Base-by-base conservation (phyloP, 2,888 invertebrate genomes). In the Diploptera punctata region DNA sequence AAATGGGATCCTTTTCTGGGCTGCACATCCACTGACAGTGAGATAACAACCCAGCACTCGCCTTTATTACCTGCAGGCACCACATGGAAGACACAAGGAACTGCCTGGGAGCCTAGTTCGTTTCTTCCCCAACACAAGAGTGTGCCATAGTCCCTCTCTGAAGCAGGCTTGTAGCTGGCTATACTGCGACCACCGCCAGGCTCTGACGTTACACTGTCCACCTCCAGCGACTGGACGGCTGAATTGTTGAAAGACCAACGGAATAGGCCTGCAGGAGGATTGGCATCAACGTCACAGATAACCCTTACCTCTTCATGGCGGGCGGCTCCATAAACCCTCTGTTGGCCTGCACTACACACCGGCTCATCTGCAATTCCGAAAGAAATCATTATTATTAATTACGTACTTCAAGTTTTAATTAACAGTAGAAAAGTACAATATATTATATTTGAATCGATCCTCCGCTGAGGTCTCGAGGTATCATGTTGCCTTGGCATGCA, bases 191-290 rank as follows among this genome's bases (percentile, higher is more conserved):
- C 79, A 54, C 80, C 78, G n/a, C 79, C 79, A 47, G 78, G 77
- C 70, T 79, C 80, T 9, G 79, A 77, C 4, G 81, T 79, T n/a
- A 77, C 75, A 73, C 69, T 76, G 18, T 73, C 75, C 7, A 78
- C 73, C 21, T 76, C 72, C 13, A 74, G 71, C 3, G 76, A 71
- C 44, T 76, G 76, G 1, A 77, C 76, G 1, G 77, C 76, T 1
- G 78, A 77, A 76, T 82, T 83, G 76, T 84, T 84, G 78, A 83
- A 82, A 65, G 79, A 79, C 82, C 82, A 82, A 31, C 79, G 78
- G 76, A 80, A 82, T 60, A 76, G 75, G 1, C 76, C 73, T 43
- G 79, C 80, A 18, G 78, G 77, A 0, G 84, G 84, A 77, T 83
- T 81, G 61, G 83, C 81, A 71, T 83, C 81, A 9, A 84, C 82